Percentiles rank a stretch among this genome's conserved stretches.
These are phyloP conservation scores for Bryconaethiops microstoma DNA, from an alignment of 2,797 vertebrate genomes.

Conservation along the genomic window DNA sequence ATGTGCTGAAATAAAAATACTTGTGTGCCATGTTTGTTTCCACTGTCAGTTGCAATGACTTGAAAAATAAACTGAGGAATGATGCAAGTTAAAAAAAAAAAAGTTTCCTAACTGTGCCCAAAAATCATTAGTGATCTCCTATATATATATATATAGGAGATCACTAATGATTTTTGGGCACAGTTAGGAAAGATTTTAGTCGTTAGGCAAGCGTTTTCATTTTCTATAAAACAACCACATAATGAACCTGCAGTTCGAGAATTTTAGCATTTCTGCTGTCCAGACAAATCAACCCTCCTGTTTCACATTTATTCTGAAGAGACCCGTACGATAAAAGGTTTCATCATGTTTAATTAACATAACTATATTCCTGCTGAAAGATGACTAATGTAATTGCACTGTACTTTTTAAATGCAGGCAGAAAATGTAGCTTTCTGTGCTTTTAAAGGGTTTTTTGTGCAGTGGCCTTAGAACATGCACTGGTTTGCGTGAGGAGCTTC, in stretches of 20 bases:
- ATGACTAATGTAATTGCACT: slow-evolving; percentile 28
- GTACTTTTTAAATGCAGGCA: slow-evolving; percentile 34
- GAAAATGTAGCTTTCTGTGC: slow-evolving; percentile 48
- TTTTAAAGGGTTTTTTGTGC: neutral
- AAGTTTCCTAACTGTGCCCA: neutral
- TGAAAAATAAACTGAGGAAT: slow-evolving; percentile 37
- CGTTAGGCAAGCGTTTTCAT: slow-evolving; percentile 47
- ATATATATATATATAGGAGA: slow-evolving; percentile 1
- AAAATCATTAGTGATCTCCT: too few species aligned
- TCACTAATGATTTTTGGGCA: slow-evolving; percentile 59
- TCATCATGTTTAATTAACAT: slow-evolving; percentile 30
- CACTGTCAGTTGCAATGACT: slow-evolving; percentile 42
- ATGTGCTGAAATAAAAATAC: slow-evolving; percentile 57
- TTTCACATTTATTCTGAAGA: slow-evolving; percentile 44
- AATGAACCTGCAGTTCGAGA: slow-evolving; percentile 52
- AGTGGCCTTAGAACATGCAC: slow-evolving; percentile 22
- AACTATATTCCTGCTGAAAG: slow-evolving; percentile 14
- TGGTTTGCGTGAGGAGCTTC: slow-evolving; percentile 32
- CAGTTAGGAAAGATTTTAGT: slow-evolving; percentile 48
- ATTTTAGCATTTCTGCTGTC: slow-evolving; percentile 40
- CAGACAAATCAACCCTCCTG: slow-evolving; percentile 25
- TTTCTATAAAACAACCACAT: slow-evolving; percentile 54
- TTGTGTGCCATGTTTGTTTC: slow-evolving; percentile 50
- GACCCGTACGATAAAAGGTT: slow-evolving; percentile 42
- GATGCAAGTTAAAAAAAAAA: slow-evolving; percentile 8